phyloP scores from a whole-genome alignment of 30 jellyfish, hydroid and myxozoan species.

The Euphysa ruthae region DNA sequence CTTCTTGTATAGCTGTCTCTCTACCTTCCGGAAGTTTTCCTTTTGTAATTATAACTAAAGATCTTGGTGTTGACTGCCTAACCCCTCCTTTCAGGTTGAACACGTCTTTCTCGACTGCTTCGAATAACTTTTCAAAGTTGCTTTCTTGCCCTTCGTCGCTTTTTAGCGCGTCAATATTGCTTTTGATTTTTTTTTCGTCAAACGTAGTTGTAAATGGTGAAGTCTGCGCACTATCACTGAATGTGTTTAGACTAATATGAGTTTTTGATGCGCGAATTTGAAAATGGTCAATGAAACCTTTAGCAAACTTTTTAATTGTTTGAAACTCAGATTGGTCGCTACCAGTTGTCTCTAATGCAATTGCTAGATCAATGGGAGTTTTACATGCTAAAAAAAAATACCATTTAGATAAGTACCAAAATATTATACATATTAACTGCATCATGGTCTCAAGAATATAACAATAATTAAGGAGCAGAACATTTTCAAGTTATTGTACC shows the following conservation, averaged over 20 bases:
- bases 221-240: conserved; percentile 37
- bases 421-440: no score
- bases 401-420: no score
- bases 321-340: conserved; percentile 31
- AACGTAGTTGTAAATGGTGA: conserved; percentile 48
- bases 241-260: conserved; percentile 61
- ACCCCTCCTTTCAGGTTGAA: conserved; percentile 69
- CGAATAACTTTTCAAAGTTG: conserved; percentile 32
- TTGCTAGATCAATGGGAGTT: conserved; percentile 77
- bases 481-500: no score
- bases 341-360: conserved; percentile 70
- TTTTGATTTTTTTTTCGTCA: conserved; percentile 32
- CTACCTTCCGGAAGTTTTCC: conserved; percentile 46
- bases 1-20: conserved; percentile 20
- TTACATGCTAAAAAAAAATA: conserved; percentile 60
- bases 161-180: conserved; percentile 39
- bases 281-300: conserved; percentile 49
- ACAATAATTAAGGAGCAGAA: no score
- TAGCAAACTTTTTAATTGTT: conserved; percentile 51
- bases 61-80: conserved; percentile 66
- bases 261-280: conserved; percentile 54
- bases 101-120: conserved; percentile 41
- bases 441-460: no score
- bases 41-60: conserved; percentile 47
- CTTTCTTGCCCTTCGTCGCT: conserved; percentile 38